A percentile compares a stretch with the other conserved stretches of the same genome.
phyloP scores from a whole-genome alignment of 2,888 invertebrate species.

The Hypena proboscidalis region DNA sequence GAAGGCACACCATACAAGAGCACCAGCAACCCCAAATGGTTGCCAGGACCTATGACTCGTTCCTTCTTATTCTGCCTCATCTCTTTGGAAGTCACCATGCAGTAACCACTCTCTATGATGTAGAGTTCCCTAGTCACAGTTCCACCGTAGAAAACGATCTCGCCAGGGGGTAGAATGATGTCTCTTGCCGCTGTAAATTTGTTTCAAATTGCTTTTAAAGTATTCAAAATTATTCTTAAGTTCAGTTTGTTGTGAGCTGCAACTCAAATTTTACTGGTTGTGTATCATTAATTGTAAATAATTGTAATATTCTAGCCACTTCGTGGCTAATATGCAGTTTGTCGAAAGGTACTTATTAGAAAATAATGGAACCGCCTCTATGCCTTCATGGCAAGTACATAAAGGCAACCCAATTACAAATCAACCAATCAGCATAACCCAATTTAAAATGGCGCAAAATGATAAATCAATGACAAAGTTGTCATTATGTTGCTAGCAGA shows the following conservation, averaged over 20 bases:
- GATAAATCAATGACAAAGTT: too few species aligned
- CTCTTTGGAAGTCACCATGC: conserved; percentile 67
- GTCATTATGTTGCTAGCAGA: too few species aligned
- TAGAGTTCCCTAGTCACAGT: conserved; percentile 81
- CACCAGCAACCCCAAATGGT: conserved; percentile 76
- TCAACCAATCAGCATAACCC: too few species aligned
- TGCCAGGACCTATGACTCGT: conserved; percentile 74
- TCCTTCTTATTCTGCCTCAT: conserved; percentile 62
- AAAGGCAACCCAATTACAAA: too few species aligned
- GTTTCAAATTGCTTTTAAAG: conserved; percentile 18
- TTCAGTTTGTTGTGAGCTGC: conserved; percentile 1
- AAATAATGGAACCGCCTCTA: too few species aligned
- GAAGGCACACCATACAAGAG: conserved; percentile 80
- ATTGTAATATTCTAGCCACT: too few species aligned
- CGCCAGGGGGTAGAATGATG: conserved; percentile 79
- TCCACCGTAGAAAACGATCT: conserved; percentile 82
- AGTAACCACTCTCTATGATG: conserved; percentile 81
- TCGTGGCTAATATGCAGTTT: too few species aligned
- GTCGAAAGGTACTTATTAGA: too few species aligned
- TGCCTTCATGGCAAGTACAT: too few species aligned
- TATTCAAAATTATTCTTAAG: conserved; percentile 1
- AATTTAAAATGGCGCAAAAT: too few species aligned
- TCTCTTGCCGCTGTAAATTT: conserved; percentile 70
- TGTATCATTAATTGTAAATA: too few species aligned
- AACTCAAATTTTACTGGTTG: too few species aligned